Evolutionary conservation across 1,140 invertebrate genomes (phyloP).

Genomic region (Tetragonula clypearis): DNA sequence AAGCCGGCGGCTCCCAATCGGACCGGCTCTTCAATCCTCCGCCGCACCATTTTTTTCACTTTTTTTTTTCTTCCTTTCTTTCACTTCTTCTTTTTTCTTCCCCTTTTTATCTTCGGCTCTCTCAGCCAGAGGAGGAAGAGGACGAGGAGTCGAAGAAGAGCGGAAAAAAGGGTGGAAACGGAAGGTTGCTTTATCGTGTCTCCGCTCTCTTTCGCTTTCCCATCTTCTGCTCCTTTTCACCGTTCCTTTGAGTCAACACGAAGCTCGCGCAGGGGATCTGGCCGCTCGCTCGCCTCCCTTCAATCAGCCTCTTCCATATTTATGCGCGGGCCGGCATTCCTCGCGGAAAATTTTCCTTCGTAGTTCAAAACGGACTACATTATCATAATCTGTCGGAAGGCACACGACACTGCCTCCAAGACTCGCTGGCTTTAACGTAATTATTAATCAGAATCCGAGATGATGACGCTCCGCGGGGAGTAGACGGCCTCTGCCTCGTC

Average conservation of each 20-base stretch:
- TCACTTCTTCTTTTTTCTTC: no score
- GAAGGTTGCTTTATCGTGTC: constrained; percentile 19
- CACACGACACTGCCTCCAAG: constrained; percentile 52
- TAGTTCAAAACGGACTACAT: constrained; percentile 70
- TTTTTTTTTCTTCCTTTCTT: no score
- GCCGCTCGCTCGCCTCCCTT: constrained; percentile 58
- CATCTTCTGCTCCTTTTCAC: constrained; percentile 47
- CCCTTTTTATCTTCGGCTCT: no score
- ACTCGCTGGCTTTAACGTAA: constrained; percentile 60
- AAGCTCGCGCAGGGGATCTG: constrained; percentile 45
- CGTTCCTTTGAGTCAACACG: constrained; percentile 56
- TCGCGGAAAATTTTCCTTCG: constrained; percentile 63
- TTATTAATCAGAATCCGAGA: constrained; percentile 65
- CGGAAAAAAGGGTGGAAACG: no score
- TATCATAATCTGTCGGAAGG: constrained; percentile 71
- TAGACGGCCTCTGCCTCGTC: not conserved
- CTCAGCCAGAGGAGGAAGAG: not conserved
- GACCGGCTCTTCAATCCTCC: constrained; percentile 28
- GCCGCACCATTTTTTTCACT: constrained; percentile 17
- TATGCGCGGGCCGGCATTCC: constrained; percentile 59
- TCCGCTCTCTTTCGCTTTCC: constrained; percentile 27
- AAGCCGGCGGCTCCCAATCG: constrained; percentile 45
- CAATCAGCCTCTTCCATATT: constrained; percentile 74
- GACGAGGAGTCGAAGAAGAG: no score
- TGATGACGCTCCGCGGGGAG: constrained; percentile 29